Evolutionary conservation across 2,113 vertebrate species (phyloP).

Genomic region (Rhadina sibilatrix): DNA sequence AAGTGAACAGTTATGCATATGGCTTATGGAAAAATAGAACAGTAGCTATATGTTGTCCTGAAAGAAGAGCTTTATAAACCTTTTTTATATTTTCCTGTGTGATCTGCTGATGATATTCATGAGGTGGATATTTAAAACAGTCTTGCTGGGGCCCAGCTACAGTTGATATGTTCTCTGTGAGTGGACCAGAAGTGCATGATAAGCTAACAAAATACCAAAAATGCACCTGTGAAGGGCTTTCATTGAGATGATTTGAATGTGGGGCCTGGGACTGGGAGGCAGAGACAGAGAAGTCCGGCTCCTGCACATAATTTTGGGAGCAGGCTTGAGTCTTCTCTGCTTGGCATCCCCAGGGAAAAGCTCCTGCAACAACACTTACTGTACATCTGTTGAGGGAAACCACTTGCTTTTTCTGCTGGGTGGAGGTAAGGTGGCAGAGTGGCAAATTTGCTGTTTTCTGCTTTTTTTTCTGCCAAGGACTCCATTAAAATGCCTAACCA

Average conservation of each 20-base stretch:
- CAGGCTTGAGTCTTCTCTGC: background rate
- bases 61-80: background rate
- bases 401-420: background rate
- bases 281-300: background rate
- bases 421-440: background rate
- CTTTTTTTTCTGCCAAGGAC: background rate
- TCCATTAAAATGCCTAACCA: background rate
- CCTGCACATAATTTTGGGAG: background rate
- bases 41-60: background rate
- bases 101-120: slow-evolving; percentile 7
- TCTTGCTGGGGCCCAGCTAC: background rate
- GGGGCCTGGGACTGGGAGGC: background rate
- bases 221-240: background rate
- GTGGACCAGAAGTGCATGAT: background rate
- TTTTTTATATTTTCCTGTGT: background rate
- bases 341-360: background rate
- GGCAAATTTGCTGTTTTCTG: background rate
- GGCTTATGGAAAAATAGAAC: background rate
- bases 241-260: background rate
- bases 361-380: background rate
- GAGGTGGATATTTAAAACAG: background rate
- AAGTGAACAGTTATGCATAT: background rate
- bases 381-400: background rate
- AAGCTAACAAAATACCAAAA: background rate
- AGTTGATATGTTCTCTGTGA: background rate